phyloP scores from a whole-genome alignment of 2,113 vertebrate genomes.

The Aldabrachelys gigantea region DNA sequence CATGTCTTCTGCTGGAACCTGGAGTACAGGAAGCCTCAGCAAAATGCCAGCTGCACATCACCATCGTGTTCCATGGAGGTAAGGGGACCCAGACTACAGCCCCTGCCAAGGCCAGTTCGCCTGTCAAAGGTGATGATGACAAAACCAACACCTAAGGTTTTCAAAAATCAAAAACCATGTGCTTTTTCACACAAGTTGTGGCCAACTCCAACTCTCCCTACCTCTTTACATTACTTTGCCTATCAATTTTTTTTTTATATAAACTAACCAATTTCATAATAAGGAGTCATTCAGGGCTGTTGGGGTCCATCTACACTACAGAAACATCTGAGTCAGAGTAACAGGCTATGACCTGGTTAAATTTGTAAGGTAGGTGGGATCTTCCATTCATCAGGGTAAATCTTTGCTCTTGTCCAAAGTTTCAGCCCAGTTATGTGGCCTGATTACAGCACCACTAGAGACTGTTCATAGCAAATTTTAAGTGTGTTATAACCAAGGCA shows the following conservation, averaged over 20 bases:
- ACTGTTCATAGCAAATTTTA: not conserved
- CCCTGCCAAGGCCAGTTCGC: not conserved
- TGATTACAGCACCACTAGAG: not conserved
- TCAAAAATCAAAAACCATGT: conserved; percentile 4
- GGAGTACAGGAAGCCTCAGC: not conserved
- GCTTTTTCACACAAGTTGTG: not conserved
- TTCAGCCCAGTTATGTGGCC: not conserved
- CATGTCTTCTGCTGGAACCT: not conserved
- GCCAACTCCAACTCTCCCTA: not conserved
- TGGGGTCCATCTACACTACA: not conserved
- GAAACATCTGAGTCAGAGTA: not conserved
- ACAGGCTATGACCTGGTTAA: not conserved
- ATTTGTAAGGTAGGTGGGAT: not conserved
- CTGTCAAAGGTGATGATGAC: not conserved
- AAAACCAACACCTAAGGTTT: not conserved
- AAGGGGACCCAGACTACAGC: not conserved
- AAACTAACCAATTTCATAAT: not conserved
- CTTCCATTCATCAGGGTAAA: not conserved
- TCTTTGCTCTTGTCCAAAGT: not conserved
- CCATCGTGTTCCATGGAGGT: not conserved
- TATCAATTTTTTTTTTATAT: not conserved
- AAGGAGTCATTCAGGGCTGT: not conserved
- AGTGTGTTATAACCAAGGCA: not conserved
- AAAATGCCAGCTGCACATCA: conserved; percentile 14
- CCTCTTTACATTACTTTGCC: not conserved